Conservation (phyloP, 1,140 invertebrate species). For the Sycobia sp. region DNA sequence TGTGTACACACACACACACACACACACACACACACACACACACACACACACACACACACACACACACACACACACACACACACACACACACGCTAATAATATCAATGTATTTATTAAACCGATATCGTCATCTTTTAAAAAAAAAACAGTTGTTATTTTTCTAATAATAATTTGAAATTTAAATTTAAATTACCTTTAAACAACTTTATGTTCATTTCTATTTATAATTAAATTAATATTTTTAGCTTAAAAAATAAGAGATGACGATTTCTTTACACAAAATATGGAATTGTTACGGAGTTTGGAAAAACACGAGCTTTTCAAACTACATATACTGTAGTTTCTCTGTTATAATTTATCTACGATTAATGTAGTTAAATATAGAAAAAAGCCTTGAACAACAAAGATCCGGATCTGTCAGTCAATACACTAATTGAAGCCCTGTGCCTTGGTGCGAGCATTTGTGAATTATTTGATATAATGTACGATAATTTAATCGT, state of each 20-base stretch:
- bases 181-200: no score
- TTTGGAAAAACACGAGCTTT: constrained; percentile 11
- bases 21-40: no score
- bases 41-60: no score
- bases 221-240: not conserved
- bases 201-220: constrained; percentile 4
- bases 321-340: constrained; percentile 28
- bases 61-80: no score
- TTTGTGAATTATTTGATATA: constrained; percentile 15
- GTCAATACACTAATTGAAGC: constrained; percentile 14
- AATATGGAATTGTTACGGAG: constrained; percentile 9
- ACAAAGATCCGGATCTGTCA: constrained; percentile 26
- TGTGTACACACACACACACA: no score
- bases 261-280: not conserved
- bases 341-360: constrained; percentile 15
- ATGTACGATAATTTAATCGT: not conserved
- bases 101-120: constrained; percentile 24
- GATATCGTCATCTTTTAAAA: constrained; percentile 21
- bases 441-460: constrained; percentile 26
- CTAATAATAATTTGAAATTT: not conserved
- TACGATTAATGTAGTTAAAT: constrained; percentile 2
- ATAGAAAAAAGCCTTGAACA: constrained; percentile 20
- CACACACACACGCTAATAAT: constrained; percentile 15
- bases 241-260: not conserved
- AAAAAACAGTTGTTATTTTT: constrained; percentile 9